Evolutionary conservation across 2,797 vertebrate species (phyloP).

Genomic region (Pangasius larnaudii): DNA sequence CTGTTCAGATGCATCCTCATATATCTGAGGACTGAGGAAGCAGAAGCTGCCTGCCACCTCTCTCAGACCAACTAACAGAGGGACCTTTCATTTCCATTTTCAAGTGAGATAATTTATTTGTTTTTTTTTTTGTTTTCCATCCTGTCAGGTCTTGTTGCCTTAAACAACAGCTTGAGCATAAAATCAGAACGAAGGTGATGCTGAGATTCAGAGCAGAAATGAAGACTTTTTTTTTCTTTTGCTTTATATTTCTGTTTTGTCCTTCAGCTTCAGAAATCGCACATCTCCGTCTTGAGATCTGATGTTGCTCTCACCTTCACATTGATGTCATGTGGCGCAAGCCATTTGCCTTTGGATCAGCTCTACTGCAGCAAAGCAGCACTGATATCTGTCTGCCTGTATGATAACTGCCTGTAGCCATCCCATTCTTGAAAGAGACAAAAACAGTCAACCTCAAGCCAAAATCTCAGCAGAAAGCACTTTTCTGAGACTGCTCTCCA

Average conservation of each 20-base stretch:
- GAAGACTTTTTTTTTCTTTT: not conserved
- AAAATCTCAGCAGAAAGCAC: not conserved
- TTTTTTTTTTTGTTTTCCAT: not conserved
- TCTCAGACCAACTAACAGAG: not conserved
- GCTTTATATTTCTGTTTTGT: not conserved
- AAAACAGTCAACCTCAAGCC: not conserved
- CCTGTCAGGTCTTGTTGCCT: not conserved
- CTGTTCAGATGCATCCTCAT: conserved; percentile 4
- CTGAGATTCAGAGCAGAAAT: not conserved
- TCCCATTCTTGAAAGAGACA: not conserved
- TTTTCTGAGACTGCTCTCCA: not conserved
- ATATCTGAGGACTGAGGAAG: not conserved
- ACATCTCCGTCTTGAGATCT: not conserved
- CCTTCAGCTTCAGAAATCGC: not conserved
- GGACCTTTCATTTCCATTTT: not conserved
- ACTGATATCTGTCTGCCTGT: not conserved
- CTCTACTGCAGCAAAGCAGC: not conserved
- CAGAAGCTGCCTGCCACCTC: not conserved
- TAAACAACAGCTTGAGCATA: not conserved
- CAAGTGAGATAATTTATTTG: not conserved
- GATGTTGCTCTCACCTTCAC: not conserved
- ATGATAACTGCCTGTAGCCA: not conserved
- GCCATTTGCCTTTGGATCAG: not conserved
- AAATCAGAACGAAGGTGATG: not conserved
- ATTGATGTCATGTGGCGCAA: not conserved